These are phyloP conservation scores for Heterochromis multidens DNA, from an alignment of 2,113 vertebrate species.

Conservation along the genomic window DNA sequence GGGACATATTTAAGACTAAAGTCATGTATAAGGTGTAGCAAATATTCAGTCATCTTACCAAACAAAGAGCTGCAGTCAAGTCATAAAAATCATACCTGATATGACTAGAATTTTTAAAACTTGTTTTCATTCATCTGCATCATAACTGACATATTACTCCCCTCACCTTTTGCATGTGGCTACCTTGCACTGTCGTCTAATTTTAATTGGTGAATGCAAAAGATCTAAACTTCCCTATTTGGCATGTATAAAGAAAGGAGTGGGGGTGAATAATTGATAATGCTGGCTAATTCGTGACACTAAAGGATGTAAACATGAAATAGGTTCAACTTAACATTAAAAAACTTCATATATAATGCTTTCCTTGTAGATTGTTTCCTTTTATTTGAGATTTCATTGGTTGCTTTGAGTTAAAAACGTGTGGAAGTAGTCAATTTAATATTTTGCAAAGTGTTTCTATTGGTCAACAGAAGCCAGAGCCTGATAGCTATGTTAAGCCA, in stretches of 20 bases:
- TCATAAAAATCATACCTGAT: neutral
- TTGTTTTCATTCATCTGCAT: neutral
- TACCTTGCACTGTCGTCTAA: neutral
- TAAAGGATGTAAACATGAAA: neutral
- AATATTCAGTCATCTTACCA: neutral
- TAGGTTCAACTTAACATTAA: neutral
- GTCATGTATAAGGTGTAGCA: neutral
- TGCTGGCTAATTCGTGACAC: neutral
- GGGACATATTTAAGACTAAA: neutral
- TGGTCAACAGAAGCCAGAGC: slow-evolving; percentile 1
- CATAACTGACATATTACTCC: no score
- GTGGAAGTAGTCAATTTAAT: neutral
- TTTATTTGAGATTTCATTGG: neutral
- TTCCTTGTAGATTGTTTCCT: neutral
- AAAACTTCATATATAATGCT: neutral
- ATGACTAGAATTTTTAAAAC: neutral
- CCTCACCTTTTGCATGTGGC: neutral
- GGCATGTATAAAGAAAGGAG: neutral
- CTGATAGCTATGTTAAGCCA: neutral
- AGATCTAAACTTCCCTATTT: neutral
- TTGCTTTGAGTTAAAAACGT: neutral
- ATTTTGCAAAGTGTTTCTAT: neutral
- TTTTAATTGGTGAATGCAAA: neutral
- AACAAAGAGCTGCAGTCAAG: no score
- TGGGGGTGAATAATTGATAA: neutral